Percentiles rank a stretch among this genome's conserved stretches.
Evolutionary conservation across 1,140 invertebrate genomes (phyloP).

Genomic region (Drosophila arawakana): DNA sequence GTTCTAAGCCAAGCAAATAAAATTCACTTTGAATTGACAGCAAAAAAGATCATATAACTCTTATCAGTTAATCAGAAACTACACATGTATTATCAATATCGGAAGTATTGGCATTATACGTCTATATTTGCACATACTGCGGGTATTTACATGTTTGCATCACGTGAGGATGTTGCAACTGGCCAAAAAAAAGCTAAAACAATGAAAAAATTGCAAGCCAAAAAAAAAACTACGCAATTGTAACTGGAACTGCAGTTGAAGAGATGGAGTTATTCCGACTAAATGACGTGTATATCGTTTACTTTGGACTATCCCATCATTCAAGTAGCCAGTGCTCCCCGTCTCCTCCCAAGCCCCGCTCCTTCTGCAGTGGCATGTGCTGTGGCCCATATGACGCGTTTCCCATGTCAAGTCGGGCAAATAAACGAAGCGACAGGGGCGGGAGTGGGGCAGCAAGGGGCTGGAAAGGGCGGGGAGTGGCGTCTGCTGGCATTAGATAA

Average conservation of each 20-base stretch:
- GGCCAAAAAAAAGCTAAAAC: neutral
- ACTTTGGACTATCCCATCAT: slow-evolving; percentile 23
- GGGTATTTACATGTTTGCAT: slow-evolving; percentile 45
- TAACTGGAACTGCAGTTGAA: slow-evolving; percentile 11
- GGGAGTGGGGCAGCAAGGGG: neutral
- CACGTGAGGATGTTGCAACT: slow-evolving; percentile 49
- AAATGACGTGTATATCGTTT: slow-evolving; percentile 4
- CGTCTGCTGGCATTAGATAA: slow-evolving; percentile 60
- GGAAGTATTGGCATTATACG: slow-evolving; percentile 28
- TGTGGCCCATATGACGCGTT: slow-evolving; percentile 58
- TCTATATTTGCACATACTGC: neutral
- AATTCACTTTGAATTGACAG: slow-evolving; percentile 30
- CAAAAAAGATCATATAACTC: slow-evolving; percentile 56
- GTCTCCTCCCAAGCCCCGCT: neutral
- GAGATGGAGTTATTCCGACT: neutral
- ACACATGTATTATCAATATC: slow-evolving; percentile 50
- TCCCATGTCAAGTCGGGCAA: slow-evolving; percentile 63
- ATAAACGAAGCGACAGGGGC: slow-evolving; percentile 1
- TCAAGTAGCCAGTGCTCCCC: slow-evolving; percentile 1
- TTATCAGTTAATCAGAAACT: slow-evolving; percentile 55
- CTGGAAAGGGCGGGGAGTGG: neutral
- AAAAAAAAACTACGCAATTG: slow-evolving; percentile 3
- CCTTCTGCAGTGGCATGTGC: slow-evolving; percentile 16
- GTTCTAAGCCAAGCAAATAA: slow-evolving; percentile 37
- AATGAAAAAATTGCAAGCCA: neutral